Evolutionary conservation across 2,888 invertebrate species (phyloP), one percentile per base, ranked within the genome.

Genomic region (Carpatolechia fugitivella): DNA sequence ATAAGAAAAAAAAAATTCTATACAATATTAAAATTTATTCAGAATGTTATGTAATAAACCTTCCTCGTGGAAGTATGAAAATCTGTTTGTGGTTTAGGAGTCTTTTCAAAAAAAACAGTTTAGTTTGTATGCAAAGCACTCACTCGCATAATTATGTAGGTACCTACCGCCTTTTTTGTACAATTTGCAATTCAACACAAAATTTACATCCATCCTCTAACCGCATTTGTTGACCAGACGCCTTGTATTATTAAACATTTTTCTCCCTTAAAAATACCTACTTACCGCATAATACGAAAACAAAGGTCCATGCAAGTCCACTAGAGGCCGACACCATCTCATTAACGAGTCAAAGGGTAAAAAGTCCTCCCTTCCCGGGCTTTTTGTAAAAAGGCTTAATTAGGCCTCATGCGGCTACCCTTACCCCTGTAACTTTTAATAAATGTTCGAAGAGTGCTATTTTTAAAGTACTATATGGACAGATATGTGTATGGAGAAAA

Each of bases 351-450:
- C 86, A 80, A 76, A 80, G 85, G 88, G 87, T 84, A 82, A 81
- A 85, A 85, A 85, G 78, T 80, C 83, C 78, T 82, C 80, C 76
- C 68, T 60, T 68, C 75, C 76, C 72, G 72, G 65, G 77, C 74
- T 80, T 84, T 88, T 88, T 87, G 85, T 82, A 82, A 85, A 87
- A 89, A 89, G 84, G 82, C 86, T 90, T 90, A 90, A 90, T 90
- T 90, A 90, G 90, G 85, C 79, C 83, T 87, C 87, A 79, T 89
- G 89, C 80, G 90, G 89, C 89, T 83, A 71, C 84, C 87, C 86
- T 83, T 78, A 80, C 84, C 89, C 86, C 87, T 86, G 88, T 88
- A 90, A 90, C 90, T 90, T 90, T 90, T 89, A 90, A 89, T 90
- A 89, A 89, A 89, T 86, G 89, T 80, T 83, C 85, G 82, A 81